These are phyloP conservation scores for Psittacus erithacus DNA, from an alignment of 2,113 vertebrate genomes.

Conservation along the genomic window DNA sequence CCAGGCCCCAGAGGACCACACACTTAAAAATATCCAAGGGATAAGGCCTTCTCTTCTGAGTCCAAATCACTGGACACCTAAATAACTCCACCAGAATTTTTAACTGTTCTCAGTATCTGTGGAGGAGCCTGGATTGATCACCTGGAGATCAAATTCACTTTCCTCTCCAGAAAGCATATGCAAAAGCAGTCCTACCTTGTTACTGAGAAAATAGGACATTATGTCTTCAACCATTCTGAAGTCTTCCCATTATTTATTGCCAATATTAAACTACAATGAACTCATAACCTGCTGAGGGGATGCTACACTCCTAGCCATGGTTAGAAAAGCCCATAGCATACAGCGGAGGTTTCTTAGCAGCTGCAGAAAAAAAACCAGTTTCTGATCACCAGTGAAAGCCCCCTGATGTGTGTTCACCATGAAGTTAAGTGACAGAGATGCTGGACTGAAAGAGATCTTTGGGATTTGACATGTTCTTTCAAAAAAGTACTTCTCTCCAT, in stretches of 20 bases:
- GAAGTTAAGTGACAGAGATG: background rate
- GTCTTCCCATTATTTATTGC: background rate
- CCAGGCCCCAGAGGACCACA: background rate
- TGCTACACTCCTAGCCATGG: background rate
- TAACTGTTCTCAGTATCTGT: background rate
- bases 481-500: background rate
- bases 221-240: background rate
- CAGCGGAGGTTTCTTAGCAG: background rate
- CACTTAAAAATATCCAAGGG: background rate
- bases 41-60: background rate
- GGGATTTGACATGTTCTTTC: background rate
- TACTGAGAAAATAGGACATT: slow-evolving; percentile 1
- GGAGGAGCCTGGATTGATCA: background rate
- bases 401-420: background rate
- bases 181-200: background rate
- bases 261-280: background rate
- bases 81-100: background rate
- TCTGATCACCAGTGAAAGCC: background rate
- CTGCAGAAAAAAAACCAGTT: background rate
- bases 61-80: background rate
- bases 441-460: background rate
- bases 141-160: background rate
- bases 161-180: background rate
- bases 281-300: background rate
- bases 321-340: background rate